phyloP scores from a whole-genome alignment of 2,797 vertebrate species.

The Poeciliopsis turneri region DNA sequence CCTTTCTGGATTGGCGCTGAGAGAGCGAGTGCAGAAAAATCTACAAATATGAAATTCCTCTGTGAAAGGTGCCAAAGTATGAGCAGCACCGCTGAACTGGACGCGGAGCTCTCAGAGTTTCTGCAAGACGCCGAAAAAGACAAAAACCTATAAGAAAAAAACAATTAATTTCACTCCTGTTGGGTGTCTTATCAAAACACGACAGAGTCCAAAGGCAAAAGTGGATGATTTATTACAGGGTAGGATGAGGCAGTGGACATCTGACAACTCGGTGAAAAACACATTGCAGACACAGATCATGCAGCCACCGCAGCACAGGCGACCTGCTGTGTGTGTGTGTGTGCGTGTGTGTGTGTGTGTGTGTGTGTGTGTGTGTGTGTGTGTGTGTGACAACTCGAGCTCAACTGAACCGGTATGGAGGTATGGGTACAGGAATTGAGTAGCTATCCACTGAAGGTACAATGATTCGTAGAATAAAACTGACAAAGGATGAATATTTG shows the following conservation, averaged over 20 bases:
- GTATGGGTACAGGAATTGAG: background rate
- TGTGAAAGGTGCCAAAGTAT: background rate
- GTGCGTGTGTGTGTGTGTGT: background rate
- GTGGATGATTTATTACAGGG: conserved; percentile 38
- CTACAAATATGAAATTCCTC: background rate
- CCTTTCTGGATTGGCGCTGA: background rate
- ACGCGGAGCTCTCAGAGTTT: background rate
- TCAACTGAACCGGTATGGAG: conserved; percentile 1
- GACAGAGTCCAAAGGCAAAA: conserved; percentile 17
- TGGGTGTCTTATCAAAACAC: conserved; percentile 19
- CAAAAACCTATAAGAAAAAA: background rate
- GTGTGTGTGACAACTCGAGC: background rate
- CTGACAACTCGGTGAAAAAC: conserved; percentile 31
- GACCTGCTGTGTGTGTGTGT: background rate
- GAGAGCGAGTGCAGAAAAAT: background rate
- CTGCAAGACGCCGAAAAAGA: background rate
- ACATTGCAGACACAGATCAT: conserved; percentile 18
- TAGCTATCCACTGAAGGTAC: background rate
- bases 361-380: no score
- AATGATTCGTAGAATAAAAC: background rate
- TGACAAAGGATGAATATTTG: background rate
- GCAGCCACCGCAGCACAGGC: background rate
- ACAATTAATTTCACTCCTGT: conserved; percentile 9
- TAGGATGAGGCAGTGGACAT: conserved; percentile 4
- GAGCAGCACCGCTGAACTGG: background rate